phyloP scores from a whole-genome alignment of 1,140 invertebrate genomes.

The Bombus pascuorum region DNA sequence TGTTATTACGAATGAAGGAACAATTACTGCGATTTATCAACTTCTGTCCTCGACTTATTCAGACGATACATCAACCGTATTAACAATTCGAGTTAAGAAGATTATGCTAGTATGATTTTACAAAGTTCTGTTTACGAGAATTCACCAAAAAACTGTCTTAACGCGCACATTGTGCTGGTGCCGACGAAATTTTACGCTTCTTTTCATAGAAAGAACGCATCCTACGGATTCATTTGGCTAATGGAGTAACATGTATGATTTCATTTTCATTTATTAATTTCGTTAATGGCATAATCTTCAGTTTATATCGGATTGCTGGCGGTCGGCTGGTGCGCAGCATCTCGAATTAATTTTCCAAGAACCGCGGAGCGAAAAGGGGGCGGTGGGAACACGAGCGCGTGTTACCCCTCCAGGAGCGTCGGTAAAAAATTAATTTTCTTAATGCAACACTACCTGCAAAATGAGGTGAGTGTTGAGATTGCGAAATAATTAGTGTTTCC shows the following conservation, averaged over 20 bases:
- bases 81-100: neutral
- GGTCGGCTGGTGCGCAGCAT: constrained; percentile 13
- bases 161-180: neutral
- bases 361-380: neutral
- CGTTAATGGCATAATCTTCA: constrained; percentile 63
- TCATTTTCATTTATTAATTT: constrained; percentile 67
- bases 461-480: constrained; percentile 65
- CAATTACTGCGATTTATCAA: neutral
- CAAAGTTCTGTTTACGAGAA: neutral
- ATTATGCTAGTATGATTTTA: neutral
- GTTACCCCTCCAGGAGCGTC: neutral
- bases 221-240: constrained; percentile 57
- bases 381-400: neutral
- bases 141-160: neutral
- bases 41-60: neutral
- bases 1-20: neutral
- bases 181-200: neutral
- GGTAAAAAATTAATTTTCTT: constrained; percentile 67
- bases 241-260: constrained; percentile 52
- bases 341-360: constrained; percentile 51
- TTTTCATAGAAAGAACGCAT: neutral
- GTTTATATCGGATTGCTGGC: constrained; percentile 61
- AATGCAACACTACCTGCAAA: constrained; percentile 67
- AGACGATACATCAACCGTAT: neutral
- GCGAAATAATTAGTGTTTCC: constrained; percentile 66